Evolutionary conservation across 2,113 vertebrate genomes (phyloP), one percentile per base, ranked within the genome.

Genomic region (Prinia subflava): DNA sequence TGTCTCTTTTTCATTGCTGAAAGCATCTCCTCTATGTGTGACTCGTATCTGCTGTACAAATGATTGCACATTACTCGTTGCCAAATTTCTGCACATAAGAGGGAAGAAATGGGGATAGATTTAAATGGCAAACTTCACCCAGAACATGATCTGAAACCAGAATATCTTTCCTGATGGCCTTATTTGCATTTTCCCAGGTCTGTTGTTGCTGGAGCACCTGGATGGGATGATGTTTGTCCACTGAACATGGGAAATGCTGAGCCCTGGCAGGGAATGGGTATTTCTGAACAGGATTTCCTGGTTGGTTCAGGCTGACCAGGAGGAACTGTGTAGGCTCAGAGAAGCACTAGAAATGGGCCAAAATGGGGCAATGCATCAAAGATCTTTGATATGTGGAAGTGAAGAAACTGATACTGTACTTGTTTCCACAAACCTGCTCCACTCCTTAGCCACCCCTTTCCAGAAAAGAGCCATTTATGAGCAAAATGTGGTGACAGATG

Each of bases 281-380:
- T 91, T 92, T 91, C 64, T 88, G 42, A 65, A 6, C 9, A n/a
- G 47, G 68, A 68, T 74, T 96, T 94, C 83, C 86, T 89, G 59
- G 33, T 31, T 74, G 25, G 50, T 68, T 95, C 25, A 75, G 39
- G 30, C 22, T 71, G 64, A 63, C 63, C 57, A 85, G 71, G 57
- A 80, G 77, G 71, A 85, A 30, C n/a, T 46, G 25, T 1, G 1
- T 27, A 50, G 37, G 46, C 42, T 57, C 2, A 8, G 31, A 46
- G 41, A 92, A 57, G n/a, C 10, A n/a, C 13, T 21, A 57, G 71
- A 65, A 90, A 78, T 31, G 33, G 37, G 7, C 60, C 23, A 81
- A 52, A 89, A 52, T 14, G 75, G 16, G 52, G 18, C 23, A 94
- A n/a, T 21, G 8, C 44, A n/a, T 52, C 47, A 42, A 39, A 31